Base-by-base conservation (phyloP, 30 jellyfish, hydroid and myxozoan genomes). In the Aurelia aurita region DNA sequence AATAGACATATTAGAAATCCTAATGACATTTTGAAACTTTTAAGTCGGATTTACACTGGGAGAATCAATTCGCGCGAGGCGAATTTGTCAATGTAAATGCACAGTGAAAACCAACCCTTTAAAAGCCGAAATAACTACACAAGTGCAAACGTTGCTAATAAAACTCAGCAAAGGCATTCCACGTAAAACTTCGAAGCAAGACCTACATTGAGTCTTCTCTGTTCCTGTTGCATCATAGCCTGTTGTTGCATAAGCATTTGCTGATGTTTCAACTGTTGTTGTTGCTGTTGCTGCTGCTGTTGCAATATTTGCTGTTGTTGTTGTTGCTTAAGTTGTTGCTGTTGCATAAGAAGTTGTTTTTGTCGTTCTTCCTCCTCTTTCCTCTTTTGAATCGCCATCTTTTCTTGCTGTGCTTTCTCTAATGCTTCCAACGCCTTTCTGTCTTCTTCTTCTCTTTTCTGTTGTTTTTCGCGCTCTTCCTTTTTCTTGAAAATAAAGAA, bases 291-390 rank as follows among this genome's bases (percentile, higher is more conserved):
- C 11, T 77, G 95, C 65, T 44, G 61, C 51, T 64, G 91, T 34
- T 77, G 97, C 58, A 32, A 76, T 59, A 49, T 73, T 19, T 85
- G 98, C 71, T 86, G 95, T 29, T 85, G 92, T 67, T 82, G 98
- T 69, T 74, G 96, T 67, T 84, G 64, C 85, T 19, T 71, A 12
- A 83, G 53, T 57, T 39, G 86, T 28, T 80, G 87, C 72, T 73
- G 96, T 25, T 89, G 79, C 62, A 29, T 18, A 3, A 7, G 65
- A 5, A 47, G 2, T 74, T 75, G 89, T 29, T 73, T 65, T 26
- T 82, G 86, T 27, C 76, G 58, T 44, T 65, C 84, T 66, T 66
- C 84, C 2, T 61, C 55, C 47, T 84, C 87, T 34, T 73, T 58
- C 77, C 54, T 55, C 29, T 20, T 69, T 45, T 65, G 89, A 44